phyloP scores from a whole-genome alignment of 2,113 vertebrate species.

The Phyllostomus hastatus region DNA sequence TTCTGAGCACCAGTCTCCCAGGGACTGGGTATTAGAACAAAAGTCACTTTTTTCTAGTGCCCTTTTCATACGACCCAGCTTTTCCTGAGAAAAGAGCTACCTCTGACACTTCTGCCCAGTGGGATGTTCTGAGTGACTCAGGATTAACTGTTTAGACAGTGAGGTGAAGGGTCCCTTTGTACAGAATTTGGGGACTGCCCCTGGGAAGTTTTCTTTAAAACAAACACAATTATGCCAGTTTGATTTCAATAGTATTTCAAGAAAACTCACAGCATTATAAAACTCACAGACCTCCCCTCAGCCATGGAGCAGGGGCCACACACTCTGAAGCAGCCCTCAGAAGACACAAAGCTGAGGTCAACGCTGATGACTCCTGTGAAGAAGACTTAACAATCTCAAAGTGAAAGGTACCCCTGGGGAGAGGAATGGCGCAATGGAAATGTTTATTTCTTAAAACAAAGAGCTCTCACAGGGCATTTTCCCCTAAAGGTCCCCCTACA shows the following conservation, averaged over 20 bases:
- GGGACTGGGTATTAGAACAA: conserved; percentile 13
- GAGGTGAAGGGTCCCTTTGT: neutral
- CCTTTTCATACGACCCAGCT: neutral
- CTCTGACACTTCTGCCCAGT: neutral
- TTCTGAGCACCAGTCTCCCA: neutral
- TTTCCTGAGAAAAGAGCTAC: neutral
- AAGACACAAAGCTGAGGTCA: neutral
- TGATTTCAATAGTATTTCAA: neutral
- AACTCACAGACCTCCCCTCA: neutral
- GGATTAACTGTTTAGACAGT: neutral
- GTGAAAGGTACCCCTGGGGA: neutral
- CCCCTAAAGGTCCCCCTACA: neutral
- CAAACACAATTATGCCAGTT: neutral
- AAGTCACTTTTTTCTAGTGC: conserved; percentile 18
- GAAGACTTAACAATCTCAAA: neutral
- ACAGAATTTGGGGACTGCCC: neutral
- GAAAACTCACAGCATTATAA: neutral
- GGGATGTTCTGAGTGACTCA: neutral
- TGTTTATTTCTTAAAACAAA: neutral
- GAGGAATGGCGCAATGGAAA: neutral
- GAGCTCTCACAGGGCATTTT: neutral
- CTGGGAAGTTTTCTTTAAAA: neutral
- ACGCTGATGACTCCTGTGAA: neutral
- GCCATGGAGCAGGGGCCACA: too few relatives aligned
- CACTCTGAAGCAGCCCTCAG: neutral